These are phyloP conservation scores for Onychorhynchus coronatus DNA, from an alignment of 2,113 vertebrate species.

Conservation along the genomic window DNA sequence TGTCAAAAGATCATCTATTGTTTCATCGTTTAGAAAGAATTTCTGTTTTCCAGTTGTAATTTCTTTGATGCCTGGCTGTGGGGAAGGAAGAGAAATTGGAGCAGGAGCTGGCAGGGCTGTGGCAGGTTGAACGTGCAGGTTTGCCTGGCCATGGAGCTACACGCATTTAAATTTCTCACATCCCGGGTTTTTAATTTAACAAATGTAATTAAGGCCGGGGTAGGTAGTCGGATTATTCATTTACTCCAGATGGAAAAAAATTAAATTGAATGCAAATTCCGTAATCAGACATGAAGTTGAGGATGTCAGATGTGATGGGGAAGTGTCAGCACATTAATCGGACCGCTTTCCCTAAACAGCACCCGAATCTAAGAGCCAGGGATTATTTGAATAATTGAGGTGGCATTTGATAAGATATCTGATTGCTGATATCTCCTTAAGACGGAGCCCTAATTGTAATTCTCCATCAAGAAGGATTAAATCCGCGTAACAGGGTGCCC, in stretches of 20 bases:
- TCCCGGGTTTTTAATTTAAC: conserved; percentile 60
- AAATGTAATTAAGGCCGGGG: conserved; percentile 60
- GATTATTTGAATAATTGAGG: conserved; percentile 53
- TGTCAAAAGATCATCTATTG: conserved; percentile 79
- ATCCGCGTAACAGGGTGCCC: background rate
- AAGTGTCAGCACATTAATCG: conserved; percentile 35
- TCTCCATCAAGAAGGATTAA: conserved; percentile 23
- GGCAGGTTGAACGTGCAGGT: background rate
- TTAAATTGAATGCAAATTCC: conserved; percentile 45
- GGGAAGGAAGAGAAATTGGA: conserved; percentile 14
- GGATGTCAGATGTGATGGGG: conserved; percentile 35
- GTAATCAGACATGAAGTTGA: conserved; percentile 45
- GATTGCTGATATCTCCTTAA: conserved; percentile 32
- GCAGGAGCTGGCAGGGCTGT: background rate
- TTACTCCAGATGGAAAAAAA: conserved; percentile 65
- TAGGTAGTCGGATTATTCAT: conserved; percentile 62
- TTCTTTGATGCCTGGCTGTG: conserved; percentile 29
- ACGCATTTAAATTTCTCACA: conserved; percentile 51
- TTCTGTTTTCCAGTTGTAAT: conserved; percentile 60
- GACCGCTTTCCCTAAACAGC: conserved; percentile 31
- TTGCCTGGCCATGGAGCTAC: background rate
- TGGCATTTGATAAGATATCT: conserved; percentile 42
- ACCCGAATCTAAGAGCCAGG: conserved; percentile 4
- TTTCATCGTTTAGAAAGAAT: conserved; percentile 63
- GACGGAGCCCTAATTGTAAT: conserved; percentile 19